These are phyloP conservation scores for Athalia rosae DNA, from an alignment of 2,888 invertebrate species.

Conservation along the genomic window DNA sequence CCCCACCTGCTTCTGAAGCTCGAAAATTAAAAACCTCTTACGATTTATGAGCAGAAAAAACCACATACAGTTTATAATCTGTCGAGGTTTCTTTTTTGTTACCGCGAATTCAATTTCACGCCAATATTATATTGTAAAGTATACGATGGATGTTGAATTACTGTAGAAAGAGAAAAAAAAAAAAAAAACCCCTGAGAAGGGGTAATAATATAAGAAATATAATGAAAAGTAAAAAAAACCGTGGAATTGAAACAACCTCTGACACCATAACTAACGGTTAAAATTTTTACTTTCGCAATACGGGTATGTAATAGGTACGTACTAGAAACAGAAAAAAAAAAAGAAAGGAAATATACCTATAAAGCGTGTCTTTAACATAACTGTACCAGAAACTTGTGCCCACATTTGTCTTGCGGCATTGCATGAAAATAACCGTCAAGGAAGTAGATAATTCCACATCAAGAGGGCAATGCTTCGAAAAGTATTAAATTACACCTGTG, in stretches of 20 bases:
- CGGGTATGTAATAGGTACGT: not conserved
- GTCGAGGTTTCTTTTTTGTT: too few species aligned
- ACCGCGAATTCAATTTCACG: too few species aligned
- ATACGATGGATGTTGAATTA: too few species aligned
- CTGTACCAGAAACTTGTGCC: conserved; percentile 26
- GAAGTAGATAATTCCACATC: conserved; percentile 16
- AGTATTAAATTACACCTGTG: not conserved
- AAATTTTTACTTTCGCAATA: not conserved
- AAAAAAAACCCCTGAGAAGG: too few species aligned
- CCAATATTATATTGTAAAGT: too few species aligned
- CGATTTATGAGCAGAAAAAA: too few species aligned
- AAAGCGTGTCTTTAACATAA: not conserved
- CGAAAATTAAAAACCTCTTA: too few species aligned
- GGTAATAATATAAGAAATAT: conserved; percentile 4
- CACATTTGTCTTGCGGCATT: conserved; percentile 3
- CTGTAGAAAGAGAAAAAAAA: too few species aligned
- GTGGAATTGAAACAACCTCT: not conserved
- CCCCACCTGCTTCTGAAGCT: too few species aligned
- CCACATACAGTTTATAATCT: too few species aligned
- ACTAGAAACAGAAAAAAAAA: too few species aligned
- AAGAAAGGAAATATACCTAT: too few species aligned
- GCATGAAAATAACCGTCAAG: conserved; percentile 2
- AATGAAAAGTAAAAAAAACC: not conserved
- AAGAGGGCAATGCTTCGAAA: not conserved
- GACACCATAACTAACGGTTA: not conserved